Conservation (phyloP, 2,888 invertebrate genomes). For the Cheilosia urbana region DNA sequence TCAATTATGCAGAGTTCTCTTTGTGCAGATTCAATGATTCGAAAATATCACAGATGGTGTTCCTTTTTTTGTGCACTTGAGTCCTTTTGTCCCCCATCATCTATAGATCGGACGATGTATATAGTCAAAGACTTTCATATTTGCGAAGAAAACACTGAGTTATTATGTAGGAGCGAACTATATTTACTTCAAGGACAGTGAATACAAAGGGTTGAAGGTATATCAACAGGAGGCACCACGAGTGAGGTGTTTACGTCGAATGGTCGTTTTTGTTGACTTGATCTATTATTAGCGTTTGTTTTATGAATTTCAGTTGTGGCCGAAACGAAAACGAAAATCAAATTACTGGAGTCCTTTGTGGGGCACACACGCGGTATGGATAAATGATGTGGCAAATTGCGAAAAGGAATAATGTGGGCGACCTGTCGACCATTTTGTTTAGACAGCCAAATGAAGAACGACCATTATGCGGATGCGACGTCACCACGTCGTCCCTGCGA, state of each 20-base stretch:
- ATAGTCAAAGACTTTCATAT: background rate
- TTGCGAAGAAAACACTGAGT: conserved; percentile 1
- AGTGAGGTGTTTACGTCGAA: background rate
- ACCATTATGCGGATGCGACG: too few species aligned
- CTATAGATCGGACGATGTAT: background rate
- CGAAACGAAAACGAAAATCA: background rate
- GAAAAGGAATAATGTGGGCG: too few species aligned
- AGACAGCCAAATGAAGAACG: too few species aligned
- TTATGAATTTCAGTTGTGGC: background rate
- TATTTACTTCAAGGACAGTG: conserved; percentile 15
- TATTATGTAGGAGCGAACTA: background rate
- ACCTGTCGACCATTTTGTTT: too few species aligned
- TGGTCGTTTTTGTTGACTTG: background rate
- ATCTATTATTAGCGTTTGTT: background rate
- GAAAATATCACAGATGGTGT: conserved; percentile 28
- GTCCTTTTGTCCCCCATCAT: conserved; percentile 11
- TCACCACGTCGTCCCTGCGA: too few species aligned
- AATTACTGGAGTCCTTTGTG: background rate
- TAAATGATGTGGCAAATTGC: too few species aligned
- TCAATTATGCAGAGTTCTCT: background rate
- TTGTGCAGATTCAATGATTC: conserved; percentile 18
- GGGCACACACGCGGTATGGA: background rate
- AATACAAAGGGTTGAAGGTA: conserved; percentile 2
- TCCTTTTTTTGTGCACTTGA: conserved; percentile 18
- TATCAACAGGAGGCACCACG: conserved; percentile 12